Conservation (phyloP, 2,113 vertebrate species). For the Crotalus horridus region DNA sequence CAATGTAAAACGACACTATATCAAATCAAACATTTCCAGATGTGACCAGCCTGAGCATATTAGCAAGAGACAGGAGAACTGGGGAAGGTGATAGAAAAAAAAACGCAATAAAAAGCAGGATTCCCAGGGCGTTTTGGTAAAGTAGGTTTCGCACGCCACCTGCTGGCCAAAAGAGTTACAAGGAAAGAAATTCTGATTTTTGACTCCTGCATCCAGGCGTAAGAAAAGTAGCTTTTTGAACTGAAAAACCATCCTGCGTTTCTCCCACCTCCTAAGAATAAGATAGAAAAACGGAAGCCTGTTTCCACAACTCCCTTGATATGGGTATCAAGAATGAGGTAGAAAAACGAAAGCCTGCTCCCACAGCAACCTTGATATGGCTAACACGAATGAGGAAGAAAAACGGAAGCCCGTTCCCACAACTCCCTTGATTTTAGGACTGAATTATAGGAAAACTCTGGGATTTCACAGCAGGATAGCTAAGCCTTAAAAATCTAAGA, state of each 20-base stretch:
- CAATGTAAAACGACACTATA: conserved; percentile 99
- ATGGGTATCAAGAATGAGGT: no score
- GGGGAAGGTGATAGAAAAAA: not conserved
- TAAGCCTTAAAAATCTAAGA: no score
- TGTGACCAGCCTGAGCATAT: conserved; percentile 80
- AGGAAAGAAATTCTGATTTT: not conserved
- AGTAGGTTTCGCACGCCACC: conserved; percentile 80
- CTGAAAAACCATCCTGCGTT: not conserved
- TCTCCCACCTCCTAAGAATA: not conserved
- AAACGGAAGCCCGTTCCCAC: no score
- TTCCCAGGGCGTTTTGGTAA: conserved; percentile 35
- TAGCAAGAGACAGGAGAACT: conserved; percentile 31
- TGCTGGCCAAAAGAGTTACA: conserved; percentile 69
- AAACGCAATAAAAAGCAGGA: not conserved
- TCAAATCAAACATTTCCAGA: conserved; percentile 99
- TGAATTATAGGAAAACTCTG: no score
- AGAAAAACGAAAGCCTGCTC: no score
- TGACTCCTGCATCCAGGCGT: not conserved
- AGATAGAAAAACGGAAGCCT: no score
- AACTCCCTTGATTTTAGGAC: no score
- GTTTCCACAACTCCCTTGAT: no score
- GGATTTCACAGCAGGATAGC: no score
- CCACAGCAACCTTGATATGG: no score
- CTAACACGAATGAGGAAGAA: no score
- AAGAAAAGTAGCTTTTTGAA: not conserved